Base-by-base conservation (phyloP, 2,888 invertebrate genomes). In the Zygaena filipendulae region DNA sequence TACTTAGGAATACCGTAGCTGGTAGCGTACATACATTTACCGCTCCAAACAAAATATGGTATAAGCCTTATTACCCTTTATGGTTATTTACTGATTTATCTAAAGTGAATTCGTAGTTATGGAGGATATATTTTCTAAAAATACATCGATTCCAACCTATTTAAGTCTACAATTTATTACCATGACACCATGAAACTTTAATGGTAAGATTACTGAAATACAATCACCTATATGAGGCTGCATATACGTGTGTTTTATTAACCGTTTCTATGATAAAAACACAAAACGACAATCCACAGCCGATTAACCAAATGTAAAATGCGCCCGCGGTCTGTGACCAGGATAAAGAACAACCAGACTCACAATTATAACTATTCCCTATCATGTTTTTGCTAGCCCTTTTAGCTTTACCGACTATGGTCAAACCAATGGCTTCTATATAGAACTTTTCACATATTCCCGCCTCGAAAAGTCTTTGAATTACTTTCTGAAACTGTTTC, bases 381-480 rank as follows among this genome's bases (percentile, higher is more conserved):
- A 59, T 27, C 13, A 59, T 56, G 29, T 63, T 70, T 21, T 51
- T 44, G 14, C 42, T 48, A 2, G 49, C 58, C 20, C 35, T 52
- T 2, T 41, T 35, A 2, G 69, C 58, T 41, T 56, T 66, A 4
- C 49, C 51, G 2, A 57, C 40, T 3, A 48, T 40, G 0, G 52
- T 47, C 5, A 64, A 41, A 6, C 77, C 75, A 11, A 77, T 49
- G 2, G 59, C 54, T 30, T 67, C 60, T 4, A 29, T 35, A 11
- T 54, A 68, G n/a, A 71, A 39, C 19, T 49, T 54, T 1, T 51
- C 30, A 10, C 59, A 55, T 12, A 77, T 64, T 5, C 74, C 75
- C n/a, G 59, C 53, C 38, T 75, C 72, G 32, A 58, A 60, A 0
- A 77, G 39, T n/a, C 56, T 47, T 11, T 28, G 18, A 3, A 61